Conservation (phyloP, 1,140 invertebrate genomes). For the Drosophila tani region DNA sequence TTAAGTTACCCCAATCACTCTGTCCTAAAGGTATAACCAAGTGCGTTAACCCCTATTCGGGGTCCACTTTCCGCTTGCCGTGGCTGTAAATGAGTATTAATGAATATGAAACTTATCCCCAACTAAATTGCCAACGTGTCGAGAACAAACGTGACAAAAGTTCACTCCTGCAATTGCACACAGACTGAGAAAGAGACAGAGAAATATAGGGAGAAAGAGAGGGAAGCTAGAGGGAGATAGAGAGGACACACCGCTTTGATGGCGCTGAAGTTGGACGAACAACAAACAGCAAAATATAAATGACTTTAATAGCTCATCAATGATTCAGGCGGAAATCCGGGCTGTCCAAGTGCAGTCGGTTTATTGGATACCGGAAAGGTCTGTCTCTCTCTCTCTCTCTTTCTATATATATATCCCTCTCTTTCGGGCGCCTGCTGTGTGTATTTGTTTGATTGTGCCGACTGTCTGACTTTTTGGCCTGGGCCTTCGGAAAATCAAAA, state of each 20-base stretch:
- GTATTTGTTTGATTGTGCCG: constrained; percentile 43
- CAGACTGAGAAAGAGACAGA: background rate
- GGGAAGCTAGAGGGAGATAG: background rate
- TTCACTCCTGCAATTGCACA: constrained; percentile 50
- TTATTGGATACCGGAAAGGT: constrained; percentile 82
- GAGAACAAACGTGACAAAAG: constrained; percentile 71
- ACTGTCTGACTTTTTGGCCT: constrained; percentile 33
- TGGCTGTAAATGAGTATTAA: constrained; percentile 37
- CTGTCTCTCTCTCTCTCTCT: constrained; percentile 40
- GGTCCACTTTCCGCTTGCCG: background rate
- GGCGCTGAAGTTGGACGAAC: constrained; percentile 38
- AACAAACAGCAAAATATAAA: constrained; percentile 82
- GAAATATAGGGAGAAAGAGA: background rate
- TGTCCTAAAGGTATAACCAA: background rate
- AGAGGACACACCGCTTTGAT: background rate
- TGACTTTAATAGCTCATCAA: constrained; percentile 85
- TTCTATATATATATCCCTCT: background rate
- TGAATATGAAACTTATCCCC: constrained; percentile 41
- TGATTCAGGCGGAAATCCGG: constrained; percentile 85
- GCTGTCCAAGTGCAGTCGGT: constrained; percentile 84
- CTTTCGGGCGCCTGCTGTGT: background rate
- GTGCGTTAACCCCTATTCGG: background rate
- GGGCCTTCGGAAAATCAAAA: constrained; percentile 12
- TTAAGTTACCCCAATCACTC: background rate
- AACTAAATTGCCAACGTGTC: constrained; percentile 57